Base-by-base conservation (phyloP, 2,113 vertebrate species). In the Lophius piscatorius region DNA sequence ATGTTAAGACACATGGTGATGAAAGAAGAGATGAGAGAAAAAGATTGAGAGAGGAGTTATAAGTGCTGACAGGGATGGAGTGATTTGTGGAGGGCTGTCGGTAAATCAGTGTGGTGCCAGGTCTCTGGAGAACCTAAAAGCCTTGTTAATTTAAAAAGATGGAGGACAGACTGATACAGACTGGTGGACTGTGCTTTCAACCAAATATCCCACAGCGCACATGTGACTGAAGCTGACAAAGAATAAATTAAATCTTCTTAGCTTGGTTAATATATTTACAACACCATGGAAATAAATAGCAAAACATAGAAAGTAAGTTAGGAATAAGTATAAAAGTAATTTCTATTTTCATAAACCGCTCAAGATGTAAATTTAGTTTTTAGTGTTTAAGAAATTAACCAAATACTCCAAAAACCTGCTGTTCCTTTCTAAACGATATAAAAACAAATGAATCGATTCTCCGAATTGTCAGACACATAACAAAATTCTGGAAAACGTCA, bases 101-200 rank as follows among this genome's bases (percentile, higher is more conserved):
- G 81, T 87, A 83, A 82, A 90, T 87, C 82, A 86, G 78, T 6
- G 58, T 78, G 77, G 72, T 81, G 77, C 63, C 52, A 21, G 39
- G 66, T 82, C 83, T 77, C 80, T 49, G 48, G 61, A 81, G 78
- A 81, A 54, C 57, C 69, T 87, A 80, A 84, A 82, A 84, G 83
- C 79, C 76, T 75, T 82, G 79, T 86, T 89, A 84, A 89, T 89
- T 87, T 84, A 65, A 71, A 49, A 44, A 76, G 69, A 73, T 66
- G 73, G 71, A 64, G 63, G 45, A 76, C 50, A 67, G 49, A 62
- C 38, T 49, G 67, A 70, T 52, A 66, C 39, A 58, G 26, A 35
- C 54, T 21, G 28, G 51, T 13, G 48, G 26, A 62, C 62, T 20
- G 26, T 18, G 41, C 57, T 57, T 64, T 62, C 42, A 70, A 55